phyloP scores from a whole-genome alignment of 1,140 invertebrate species.

The Mamestra configurata region DNA sequence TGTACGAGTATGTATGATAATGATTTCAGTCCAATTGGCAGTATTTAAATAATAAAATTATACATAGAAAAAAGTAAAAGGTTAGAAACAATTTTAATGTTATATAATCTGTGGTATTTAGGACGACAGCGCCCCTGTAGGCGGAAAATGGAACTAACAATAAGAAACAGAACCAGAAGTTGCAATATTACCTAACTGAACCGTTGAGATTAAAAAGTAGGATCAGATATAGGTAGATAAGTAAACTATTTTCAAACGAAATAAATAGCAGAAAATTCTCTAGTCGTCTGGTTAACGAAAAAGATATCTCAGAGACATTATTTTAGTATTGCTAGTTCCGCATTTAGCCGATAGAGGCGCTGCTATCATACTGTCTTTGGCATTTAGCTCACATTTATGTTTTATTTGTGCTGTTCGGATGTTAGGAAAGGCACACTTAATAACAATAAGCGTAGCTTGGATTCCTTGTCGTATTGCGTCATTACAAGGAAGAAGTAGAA shows the following conservation, averaged over 20 bases:
- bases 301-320: too few relatives aligned
- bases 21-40: conserved; percentile 47
- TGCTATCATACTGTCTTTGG: neutral
- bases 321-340: neutral
- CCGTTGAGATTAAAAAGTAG: too few relatives aligned
- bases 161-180: neutral
- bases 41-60: conserved; percentile 35
- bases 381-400: neutral
- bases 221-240: too few relatives aligned
- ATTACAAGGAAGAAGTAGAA: too few relatives aligned
- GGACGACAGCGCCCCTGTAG: neutral
- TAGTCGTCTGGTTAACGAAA: too few relatives aligned
- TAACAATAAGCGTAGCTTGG: too few relatives aligned
- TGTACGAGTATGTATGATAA: neutral
- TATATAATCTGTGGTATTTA: neutral
- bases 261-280: too few relatives aligned
- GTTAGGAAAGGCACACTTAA: too few relatives aligned
- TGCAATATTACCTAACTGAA: too few relatives aligned
- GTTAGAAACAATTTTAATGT: neutral
- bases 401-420: neutral
- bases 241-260: too few relatives aligned
- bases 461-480: too few relatives aligned
- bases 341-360: neutral
- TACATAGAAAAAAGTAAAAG: neutral
- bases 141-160: neutral